These are phyloP conservation scores for Nibea albiflora DNA, from an alignment of 2,113 vertebrate genomes.

Conservation along the genomic window DNA sequence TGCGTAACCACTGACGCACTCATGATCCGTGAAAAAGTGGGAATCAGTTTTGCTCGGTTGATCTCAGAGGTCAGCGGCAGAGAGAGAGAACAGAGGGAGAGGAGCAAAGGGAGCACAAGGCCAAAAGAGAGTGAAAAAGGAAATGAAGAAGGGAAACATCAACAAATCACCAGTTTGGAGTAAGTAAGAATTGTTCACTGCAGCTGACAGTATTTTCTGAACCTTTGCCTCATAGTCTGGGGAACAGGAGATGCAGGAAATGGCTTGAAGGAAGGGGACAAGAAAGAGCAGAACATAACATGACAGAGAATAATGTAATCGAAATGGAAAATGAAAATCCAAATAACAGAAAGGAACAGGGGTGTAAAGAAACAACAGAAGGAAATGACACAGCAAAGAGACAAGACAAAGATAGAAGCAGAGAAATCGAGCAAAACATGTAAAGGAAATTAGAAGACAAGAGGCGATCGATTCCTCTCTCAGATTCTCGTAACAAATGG, in stretches of 20 bases:
- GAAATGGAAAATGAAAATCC: conserved; percentile 18
- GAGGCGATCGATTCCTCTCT: background rate
- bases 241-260: conserved; percentile 34
- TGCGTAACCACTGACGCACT: conserved; percentile 79
- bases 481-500: conserved; percentile 12
- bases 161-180: conserved; percentile 6
- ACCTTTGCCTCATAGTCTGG: conserved; percentile 28
- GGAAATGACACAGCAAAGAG: conserved; percentile 16
- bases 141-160: conserved; percentile 5
- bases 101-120: conserved; percentile 26
- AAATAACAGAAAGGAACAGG: background rate
- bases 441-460: conserved; percentile 6
- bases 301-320: conserved; percentile 40
- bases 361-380: background rate
- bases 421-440: background rate
- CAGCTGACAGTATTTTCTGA: conserved; percentile 24
- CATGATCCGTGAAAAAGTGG: conserved; percentile 80
- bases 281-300: conserved; percentile 9
- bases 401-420: background rate
- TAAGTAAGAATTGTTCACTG: conserved; percentile 24
- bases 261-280: conserved; percentile 13
- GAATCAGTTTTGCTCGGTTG: conserved; percentile 83
- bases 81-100: conserved; percentile 51
- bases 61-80: conserved; percentile 78
- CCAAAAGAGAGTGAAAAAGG: conserved; percentile 30